Base-by-base conservation (phyloP, 2,113 vertebrate genomes). In the Fulica atra region DNA sequence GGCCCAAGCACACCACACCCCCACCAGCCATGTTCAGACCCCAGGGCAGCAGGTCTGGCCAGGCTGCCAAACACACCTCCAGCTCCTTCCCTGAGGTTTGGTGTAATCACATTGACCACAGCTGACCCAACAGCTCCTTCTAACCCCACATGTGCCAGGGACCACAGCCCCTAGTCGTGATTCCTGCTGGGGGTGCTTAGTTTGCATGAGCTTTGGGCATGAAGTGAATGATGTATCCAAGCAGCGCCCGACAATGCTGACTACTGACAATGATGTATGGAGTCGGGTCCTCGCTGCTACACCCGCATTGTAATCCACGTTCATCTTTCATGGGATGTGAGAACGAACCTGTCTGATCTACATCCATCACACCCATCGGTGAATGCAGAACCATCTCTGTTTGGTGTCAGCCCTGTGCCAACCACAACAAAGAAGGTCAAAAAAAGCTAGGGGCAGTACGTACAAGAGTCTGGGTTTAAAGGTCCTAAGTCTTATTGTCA, bases 141-240 rank as follows among this genome's bases (percentile, higher is more conserved):
- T 72, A 83, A 50, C 20, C 5, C 0, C 21, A 4, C 1, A 0
- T 0, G 7, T 11, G 11, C 38, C 0, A 0, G 20, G 33, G 36
- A 46, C 18, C 18, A 40, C 40, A 48, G 3, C 54, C 28, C 44
- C 5, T 12, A 3, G 66, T 10, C 16, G 14, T 11, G 35, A 20
- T 23, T 51, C 19, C 33, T 35, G 7, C 2, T 21, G 42, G 26
- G 10, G 35, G 23, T n/a, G 48, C 51, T 46, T 10, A 28, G 60
- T 29, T 72, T 29, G n/a, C 31, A 9, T 0, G 1, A 71, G 73
- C 11, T 46, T 28, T 4, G 28, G 65, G 35, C 42, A 68, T 17
- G 9, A 5, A 71, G 16, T 0, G 13, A 42, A 26, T 48, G 65
- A 19, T 13, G 57, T 21, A 76, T 26, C 65, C 48, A 70, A 48